Evolutionary conservation across 2,888 invertebrate species (phyloP).

Genomic region (Dasysyrphus tricinctus): DNA sequence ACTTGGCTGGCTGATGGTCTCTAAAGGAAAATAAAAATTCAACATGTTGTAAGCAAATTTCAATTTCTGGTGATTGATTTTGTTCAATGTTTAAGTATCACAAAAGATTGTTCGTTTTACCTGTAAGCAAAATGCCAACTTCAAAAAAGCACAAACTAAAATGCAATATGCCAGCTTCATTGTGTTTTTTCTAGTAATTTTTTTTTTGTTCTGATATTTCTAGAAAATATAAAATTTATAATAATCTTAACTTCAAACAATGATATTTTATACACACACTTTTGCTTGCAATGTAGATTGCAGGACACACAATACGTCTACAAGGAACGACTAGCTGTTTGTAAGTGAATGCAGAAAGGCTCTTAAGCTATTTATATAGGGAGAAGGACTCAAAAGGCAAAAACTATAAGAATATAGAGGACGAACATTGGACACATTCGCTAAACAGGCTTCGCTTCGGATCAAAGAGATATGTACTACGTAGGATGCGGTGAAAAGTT

Average conservation of each 20-base stretch:
- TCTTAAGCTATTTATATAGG: constrained; percentile 74
- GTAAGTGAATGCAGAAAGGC: constrained; percentile 63
- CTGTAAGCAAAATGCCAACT: constrained; percentile 61
- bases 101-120: constrained; percentile 22
- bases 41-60: not conserved
- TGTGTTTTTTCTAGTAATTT: not conserved
- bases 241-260: constrained; percentile 67
- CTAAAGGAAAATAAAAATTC: constrained; percentile 8
- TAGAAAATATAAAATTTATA: constrained; percentile 9
- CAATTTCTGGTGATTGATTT: not conserved
- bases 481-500: constrained; percentile 66
- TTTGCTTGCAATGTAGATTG: constrained; percentile 21
- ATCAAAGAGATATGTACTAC: constrained; percentile 57
- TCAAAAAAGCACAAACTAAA: constrained; percentile 62
- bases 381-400: constrained; percentile 52
- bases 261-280: not conserved
- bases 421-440: constrained; percentile 27
- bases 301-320: constrained; percentile 47
- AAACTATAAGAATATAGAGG: constrained; percentile 36
- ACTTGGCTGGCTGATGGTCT: constrained; percentile 47
- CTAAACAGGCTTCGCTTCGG: constrained; percentile 9
- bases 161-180: constrained; percentile 70
- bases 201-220: constrained; percentile 11
- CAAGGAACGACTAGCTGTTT: constrained; percentile 58
- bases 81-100: not conserved